Evolutionary conservation across 2,888 invertebrate genomes (phyloP), one percentile per base, ranked within the genome.

Genomic region (Teleogryllus oceanicus): DNA sequence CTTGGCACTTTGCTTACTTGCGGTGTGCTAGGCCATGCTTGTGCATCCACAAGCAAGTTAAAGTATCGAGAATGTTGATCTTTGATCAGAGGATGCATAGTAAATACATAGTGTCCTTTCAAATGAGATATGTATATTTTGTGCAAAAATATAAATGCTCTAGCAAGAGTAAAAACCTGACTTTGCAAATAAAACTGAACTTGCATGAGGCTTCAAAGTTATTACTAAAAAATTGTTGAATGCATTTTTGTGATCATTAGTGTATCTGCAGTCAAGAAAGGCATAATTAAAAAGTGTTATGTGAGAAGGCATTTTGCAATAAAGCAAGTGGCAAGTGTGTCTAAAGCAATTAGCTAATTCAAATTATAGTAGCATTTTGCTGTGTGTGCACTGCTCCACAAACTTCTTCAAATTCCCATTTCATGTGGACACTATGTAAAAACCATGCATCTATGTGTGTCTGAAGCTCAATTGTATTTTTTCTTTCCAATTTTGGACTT

Each of bases 41-140:
- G 62, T 62, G 62, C 62, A 62, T 62, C 62, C 62, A 62, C 62
- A 62, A 62, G 62, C 62, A 62, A 62, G 62, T 62, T n/a, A 62
- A 62, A 62, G 62, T 62, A 62, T 62, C 13, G n/a, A 62, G 62
- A 62, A 62, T 62, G 62, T 62, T 62, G 62, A 62, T 62, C 62
- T 62, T n/a, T 62, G 62, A 62, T 18, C 62, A 62, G 62, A 62
- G n/a, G 62, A 62, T 62, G 62, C 62, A 62, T 62, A 62, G 62
- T 62, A n/a, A 62, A 62, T 62, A 62, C 62, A 62, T 62, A 62
- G 62, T 62, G 62, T 62, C 62, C 62, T 62, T 62, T 62, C 37
- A 37, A 62, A 62, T 62, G 62, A 62, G 62, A 62, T 62, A 62
- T 62, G 13, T 62, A n/a, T n/a, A 16, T 13, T 62, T 62, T 13